phyloP scores from a whole-genome alignment of 1,140 invertebrate genomes.

The Drosophila neocordata region DNA sequence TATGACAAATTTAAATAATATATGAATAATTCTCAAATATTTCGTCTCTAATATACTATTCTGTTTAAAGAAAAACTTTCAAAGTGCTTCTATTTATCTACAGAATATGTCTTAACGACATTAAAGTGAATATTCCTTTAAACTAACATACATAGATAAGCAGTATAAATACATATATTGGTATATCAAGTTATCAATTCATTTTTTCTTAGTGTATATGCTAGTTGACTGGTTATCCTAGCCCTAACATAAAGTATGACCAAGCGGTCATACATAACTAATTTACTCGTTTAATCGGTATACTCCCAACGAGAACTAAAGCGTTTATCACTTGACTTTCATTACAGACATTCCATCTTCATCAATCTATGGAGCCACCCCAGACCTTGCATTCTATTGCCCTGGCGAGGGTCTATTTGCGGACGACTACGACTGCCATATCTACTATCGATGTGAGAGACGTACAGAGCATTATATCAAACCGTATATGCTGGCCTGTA shows the following conservation, averaged over 20 bases:
- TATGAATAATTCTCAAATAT: no score
- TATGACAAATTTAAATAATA: no score
- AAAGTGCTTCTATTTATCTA: no score
- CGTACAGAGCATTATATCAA: constrained; percentile 83
- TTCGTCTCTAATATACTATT: no score
- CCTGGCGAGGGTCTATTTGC: constrained; percentile 86
- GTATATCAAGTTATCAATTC: no score
- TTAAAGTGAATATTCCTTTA: no score
- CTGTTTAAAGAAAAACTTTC: no score
- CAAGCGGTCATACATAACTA: constrained; percentile 25
- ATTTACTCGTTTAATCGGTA: constrained; percentile 45
- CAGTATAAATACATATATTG: not conserved
- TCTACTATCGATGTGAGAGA: constrained; percentile 85
- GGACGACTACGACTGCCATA: constrained; percentile 85
- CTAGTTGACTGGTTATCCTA: not conserved
- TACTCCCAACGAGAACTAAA: constrained; percentile 27
- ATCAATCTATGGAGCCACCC: constrained; percentile 31
- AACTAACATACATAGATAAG: no score
- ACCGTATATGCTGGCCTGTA: constrained; percentile 83
- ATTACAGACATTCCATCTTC: constrained; percentile 65
- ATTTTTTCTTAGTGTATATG: not conserved
- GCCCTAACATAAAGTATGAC: not conserved
- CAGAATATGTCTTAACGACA: no score
- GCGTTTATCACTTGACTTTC: constrained; percentile 29
- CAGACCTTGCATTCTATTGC: constrained; percentile 79